phyloP scores from a whole-genome alignment of 2,888 invertebrate genomes.

The Portevinia maculata region DNA sequence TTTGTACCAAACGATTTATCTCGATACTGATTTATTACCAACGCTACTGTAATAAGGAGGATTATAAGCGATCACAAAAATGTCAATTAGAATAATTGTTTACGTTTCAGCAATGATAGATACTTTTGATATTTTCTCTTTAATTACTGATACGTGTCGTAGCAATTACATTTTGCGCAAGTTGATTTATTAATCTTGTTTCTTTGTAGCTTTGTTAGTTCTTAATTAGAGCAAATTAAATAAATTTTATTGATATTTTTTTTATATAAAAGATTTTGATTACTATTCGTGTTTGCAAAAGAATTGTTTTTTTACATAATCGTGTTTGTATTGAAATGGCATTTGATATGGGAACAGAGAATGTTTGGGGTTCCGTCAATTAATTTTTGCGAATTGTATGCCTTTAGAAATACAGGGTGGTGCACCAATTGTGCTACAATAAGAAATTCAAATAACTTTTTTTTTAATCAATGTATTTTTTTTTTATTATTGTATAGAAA shows the following conservation, averaged over 20 bases:
- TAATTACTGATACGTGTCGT: constrained; percentile 26
- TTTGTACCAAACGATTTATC: constrained; percentile 19
- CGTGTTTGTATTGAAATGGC: too few species aligned
- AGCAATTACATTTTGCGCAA: constrained; percentile 5
- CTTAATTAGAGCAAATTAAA: neutral
- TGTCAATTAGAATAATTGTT: constrained; percentile 10
- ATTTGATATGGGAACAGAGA: too few species aligned
- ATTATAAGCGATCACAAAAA: neutral
- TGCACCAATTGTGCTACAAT: too few species aligned
- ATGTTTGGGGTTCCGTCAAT: too few species aligned
- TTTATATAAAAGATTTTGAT: neutral
- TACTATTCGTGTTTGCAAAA: neutral
- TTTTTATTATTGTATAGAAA: too few species aligned
- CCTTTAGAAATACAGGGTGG: too few species aligned
- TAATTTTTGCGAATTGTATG: too few species aligned
- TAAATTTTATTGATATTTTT: neutral
- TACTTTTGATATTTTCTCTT: constrained; percentile 10
- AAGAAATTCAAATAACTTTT: too few species aligned
- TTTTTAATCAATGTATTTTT: too few species aligned
- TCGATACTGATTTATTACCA: constrained; percentile 16
- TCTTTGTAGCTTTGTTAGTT: neutral
- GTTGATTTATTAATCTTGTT: neutral
- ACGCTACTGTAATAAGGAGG: constrained; percentile 4
- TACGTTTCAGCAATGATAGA: neutral
- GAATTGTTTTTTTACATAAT: too few species aligned